Conservation (phyloP, 1,140 invertebrate genomes). For the Anoplolepis gracilipes region DNA sequence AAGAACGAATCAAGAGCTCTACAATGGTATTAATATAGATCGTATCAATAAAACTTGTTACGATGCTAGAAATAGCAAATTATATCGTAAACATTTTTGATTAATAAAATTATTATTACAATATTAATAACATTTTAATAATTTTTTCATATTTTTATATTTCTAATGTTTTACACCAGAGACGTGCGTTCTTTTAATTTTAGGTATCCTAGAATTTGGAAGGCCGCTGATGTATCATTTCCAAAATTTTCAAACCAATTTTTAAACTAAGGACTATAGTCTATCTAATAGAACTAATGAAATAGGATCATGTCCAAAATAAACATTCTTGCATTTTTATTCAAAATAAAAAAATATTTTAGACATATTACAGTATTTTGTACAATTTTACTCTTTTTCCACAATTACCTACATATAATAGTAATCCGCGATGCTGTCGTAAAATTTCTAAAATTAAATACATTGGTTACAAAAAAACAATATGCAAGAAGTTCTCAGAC, state of each 20-base stretch:
- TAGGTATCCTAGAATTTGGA: slow-evolving; percentile 60
- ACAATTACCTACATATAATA: not conserved
- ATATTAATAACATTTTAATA: slow-evolving; percentile 24
- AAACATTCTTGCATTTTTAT: slow-evolving; percentile 56
- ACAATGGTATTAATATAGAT: not conserved
- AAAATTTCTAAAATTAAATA: not conserved
- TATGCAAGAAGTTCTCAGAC: slow-evolving; percentile 53
- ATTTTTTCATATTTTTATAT: slow-evolving; percentile 9
- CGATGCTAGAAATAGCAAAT: not conserved
- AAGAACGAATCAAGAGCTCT: slow-evolving; percentile 33
- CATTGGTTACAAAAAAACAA: slow-evolving; percentile 15
- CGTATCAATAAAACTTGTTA: not conserved
- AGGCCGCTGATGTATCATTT: slow-evolving; percentile 63
- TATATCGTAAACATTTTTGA: not conserved
- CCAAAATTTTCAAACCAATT: slow-evolving; percentile 56
- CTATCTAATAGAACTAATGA: slow-evolving; percentile 33
- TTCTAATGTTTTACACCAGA: slow-evolving; percentile 7
- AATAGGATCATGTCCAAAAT: slow-evolving; percentile 11
- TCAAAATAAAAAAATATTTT: not conserved
- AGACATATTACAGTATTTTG: not conserved
- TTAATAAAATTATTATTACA: slow-evolving; percentile 21
- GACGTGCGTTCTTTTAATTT: slow-evolving; percentile 63
- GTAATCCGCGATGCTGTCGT: not conserved
- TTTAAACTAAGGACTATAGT: slow-evolving; percentile 41
- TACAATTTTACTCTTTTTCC: not conserved